Percentiles rank a stretch among this genome's conserved stretches.
Evolutionary conservation across 1,140 invertebrate genomes (phyloP).

Genomic region (Macrobrachium rosenbergii): DNA sequence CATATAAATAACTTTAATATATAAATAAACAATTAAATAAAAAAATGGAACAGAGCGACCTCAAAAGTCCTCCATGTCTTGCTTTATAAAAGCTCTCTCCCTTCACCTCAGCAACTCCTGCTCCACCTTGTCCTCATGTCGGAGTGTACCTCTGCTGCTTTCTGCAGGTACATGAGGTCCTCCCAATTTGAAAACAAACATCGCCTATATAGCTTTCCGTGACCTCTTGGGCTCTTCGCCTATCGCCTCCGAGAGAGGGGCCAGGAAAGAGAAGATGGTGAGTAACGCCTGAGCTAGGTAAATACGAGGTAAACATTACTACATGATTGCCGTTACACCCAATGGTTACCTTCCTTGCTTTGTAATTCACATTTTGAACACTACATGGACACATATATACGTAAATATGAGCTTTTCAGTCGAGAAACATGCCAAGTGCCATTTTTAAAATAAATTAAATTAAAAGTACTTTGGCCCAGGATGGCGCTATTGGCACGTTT

Average conservation of each 20-base stretch:
- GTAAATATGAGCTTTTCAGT: no score
- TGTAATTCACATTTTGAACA: not conserved
- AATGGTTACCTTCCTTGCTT: no score
- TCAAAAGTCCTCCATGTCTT: constrained; percentile 83
- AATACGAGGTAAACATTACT: no score
- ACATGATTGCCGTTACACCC: not conserved
- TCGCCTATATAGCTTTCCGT: no score
- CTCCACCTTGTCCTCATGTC: constrained; percentile 82
- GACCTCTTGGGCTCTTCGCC: constrained; percentile 76
- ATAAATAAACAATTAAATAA: not conserved
- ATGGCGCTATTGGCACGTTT: no score
- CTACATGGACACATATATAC: not conserved
- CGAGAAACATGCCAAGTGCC: no score
- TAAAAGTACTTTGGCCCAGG: no score
- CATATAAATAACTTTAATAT: not conserved
- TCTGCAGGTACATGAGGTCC: constrained; percentile 85
- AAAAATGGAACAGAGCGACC: no score
- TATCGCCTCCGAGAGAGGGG: constrained; percentile 28
- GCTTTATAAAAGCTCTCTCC: constrained; percentile 80
- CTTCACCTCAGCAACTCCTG: constrained; percentile 83
- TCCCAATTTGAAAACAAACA: no score
- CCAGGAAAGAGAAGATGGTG: not conserved
- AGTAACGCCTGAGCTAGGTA: no score
- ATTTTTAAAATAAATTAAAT: no score
- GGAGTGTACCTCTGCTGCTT: constrained; percentile 85